phyloP scores from a whole-genome alignment of 2,113 vertebrate species.

The Pseudorasbora parva region DNA sequence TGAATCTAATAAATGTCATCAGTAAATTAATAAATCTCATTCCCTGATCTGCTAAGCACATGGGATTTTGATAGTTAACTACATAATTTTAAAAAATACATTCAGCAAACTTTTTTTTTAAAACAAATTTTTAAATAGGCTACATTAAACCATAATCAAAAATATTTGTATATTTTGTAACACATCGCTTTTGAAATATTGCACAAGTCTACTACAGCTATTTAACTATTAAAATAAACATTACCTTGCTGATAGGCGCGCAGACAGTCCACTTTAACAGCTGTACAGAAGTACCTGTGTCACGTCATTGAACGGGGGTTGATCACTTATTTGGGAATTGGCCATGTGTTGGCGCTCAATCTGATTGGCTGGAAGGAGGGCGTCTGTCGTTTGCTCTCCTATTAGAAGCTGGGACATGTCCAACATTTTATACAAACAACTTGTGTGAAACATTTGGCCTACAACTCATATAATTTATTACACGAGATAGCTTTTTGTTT shows the following conservation, averaged over 20 bases:
- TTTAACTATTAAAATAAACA: neutral
- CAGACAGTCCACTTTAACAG: neutral
- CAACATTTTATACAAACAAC: neutral
- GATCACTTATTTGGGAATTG: neutral
- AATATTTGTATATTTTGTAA: no score
- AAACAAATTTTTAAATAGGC: no score
- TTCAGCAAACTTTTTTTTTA: no score
- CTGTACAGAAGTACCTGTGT: neutral
- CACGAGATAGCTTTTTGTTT: no score
- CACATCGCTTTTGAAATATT: neutral
- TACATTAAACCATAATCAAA: no score
- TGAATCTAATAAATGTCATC: no score
- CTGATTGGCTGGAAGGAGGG: conserved; percentile 72
- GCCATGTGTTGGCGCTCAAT: neutral
- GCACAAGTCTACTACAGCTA: neutral
- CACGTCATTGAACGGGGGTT: conserved; percentile 10
- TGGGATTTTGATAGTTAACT: neutral
- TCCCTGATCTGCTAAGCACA: neutral
- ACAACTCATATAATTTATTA: neutral
- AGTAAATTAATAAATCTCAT: neutral
- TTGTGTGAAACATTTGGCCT: neutral
- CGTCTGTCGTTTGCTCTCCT: conserved; percentile 54
- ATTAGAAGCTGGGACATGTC: conserved; percentile 41
- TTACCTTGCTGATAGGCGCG: neutral
- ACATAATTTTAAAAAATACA: no score